Base-by-base conservation (phyloP, 2,113 vertebrate genomes). In the Elachura formosa region DNA sequence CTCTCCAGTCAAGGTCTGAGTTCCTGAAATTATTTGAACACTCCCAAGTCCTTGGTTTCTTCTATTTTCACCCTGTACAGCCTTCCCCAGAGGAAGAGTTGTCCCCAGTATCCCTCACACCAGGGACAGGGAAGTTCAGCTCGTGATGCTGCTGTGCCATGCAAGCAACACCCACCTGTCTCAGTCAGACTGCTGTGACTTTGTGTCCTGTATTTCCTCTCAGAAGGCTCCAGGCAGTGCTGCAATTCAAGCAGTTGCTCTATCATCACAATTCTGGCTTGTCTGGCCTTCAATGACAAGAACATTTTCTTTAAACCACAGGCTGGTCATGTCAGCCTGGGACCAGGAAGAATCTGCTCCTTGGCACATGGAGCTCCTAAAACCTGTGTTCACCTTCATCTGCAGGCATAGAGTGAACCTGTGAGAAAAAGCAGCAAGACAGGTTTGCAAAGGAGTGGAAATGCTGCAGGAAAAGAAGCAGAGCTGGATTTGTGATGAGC, bases 261-360 rank as follows among this genome's bases (percentile, higher is more conserved):
- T 3, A 3, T 38, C 67, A 48, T 34, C 63, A 48, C 29, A 77
- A 31, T 11, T 28, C 36, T 72, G 45, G 48, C 41, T 82, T 45
- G 9, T 46, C 51, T 67, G 40, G 24, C n/a, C 58, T 79, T 52
- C 28, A 46, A 6, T 9, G 62, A 56, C 31, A 69, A 69, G 38
- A 56, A 48, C 29, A 18, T 8, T 6, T 11, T 19, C 33, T 19
- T 83, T 1, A 0, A 31, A 41, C 14, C 41, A 17, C 1, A 1
- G 22, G 7, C 22, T 45, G 23, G 21, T 25, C 51, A 18, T 15
- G 11, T 16, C 67, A 82, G 21, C 34, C 54, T 49, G 33, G 22
- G 45, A 34, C 31, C 71, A 72, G 61, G 2, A 3, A n/a, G 34
- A 18, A 12, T 34, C 52, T 83, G 28, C 51, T 77, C 9, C 15